These are phyloP conservation scores for Nymphalis urticae DNA, from an alignment of 2,888 invertebrate genomes.

Conservation along the genomic window DNA sequence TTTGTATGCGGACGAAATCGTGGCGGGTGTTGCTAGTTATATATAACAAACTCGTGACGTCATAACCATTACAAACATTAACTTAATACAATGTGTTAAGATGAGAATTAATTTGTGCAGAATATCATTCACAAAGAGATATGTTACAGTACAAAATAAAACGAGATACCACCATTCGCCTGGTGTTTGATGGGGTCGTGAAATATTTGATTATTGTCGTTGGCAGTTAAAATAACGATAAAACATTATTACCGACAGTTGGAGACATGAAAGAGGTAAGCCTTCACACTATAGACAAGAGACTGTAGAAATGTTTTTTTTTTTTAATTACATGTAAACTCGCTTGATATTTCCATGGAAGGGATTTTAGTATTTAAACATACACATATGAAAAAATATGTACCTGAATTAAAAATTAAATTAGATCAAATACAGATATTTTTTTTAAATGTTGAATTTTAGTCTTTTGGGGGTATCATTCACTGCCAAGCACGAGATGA, in stretches of 20 bases:
- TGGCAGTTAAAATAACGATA: slow-evolving; percentile 47
- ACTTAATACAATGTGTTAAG: slow-evolving; percentile 23
- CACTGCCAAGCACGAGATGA: too few species aligned
- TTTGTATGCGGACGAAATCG: too few species aligned
- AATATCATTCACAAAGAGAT: slow-evolving; percentile 14
- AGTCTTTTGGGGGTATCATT: too few species aligned
- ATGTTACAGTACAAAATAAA: neutral
- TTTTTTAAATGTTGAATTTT: too few species aligned
- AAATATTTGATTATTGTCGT: slow-evolving; percentile 38
- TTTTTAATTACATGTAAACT: neutral
- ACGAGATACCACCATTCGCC: slow-evolving; percentile 10
- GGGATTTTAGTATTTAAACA: too few species aligned
- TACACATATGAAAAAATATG: too few species aligned
- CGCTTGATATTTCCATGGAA: too few species aligned
- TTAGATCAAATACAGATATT: too few species aligned
- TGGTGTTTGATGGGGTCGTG: slow-evolving; percentile 14
- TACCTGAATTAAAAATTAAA: too few species aligned
- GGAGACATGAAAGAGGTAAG: slow-evolving; percentile 34
- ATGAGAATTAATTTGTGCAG: slow-evolving; percentile 30
- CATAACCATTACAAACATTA: neutral
- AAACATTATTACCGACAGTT: slow-evolving; percentile 51
- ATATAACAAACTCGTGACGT: neutral
- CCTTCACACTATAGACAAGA: slow-evolving; percentile 1
- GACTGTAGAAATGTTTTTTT: neutral
- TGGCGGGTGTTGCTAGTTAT: neutral